phyloP scores from a whole-genome alignment of 2,113 vertebrate genomes.

The Diphyllodes magnificus region DNA sequence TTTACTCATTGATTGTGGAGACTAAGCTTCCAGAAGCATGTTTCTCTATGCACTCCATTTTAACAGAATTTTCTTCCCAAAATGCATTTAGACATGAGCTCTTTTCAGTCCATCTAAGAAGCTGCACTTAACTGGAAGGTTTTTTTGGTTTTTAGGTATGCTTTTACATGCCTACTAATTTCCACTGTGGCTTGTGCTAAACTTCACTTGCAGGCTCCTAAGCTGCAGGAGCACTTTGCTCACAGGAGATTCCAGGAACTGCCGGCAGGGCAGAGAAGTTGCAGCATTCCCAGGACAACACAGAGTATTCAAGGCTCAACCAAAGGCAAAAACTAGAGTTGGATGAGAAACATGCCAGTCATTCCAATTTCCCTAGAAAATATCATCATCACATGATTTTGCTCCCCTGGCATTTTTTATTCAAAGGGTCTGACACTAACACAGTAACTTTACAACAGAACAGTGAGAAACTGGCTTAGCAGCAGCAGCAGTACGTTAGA shows the following conservation, averaged over 20 bases:
- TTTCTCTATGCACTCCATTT: background rate
- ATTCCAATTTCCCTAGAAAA: background rate
- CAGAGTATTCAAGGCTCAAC: background rate
- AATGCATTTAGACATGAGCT: background rate
- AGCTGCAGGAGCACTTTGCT: background rate
- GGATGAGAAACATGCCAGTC: background rate
- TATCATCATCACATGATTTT: background rate
- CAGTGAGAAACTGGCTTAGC: background rate
- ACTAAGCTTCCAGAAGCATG: background rate
- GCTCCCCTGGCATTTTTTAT: background rate
- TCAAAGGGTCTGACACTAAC: background rate
- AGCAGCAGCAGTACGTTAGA: background rate
- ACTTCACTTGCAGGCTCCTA: background rate
- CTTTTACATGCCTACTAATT: background rate
- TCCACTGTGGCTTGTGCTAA: background rate
- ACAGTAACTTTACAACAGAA: background rate
- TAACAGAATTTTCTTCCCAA: background rate
- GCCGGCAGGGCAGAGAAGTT: accelerated
- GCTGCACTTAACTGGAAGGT: background rate
- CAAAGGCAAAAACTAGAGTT: background rate
- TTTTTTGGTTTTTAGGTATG: background rate
- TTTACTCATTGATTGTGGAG: background rate
- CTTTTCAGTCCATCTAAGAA: background rate
- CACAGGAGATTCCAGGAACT: background rate
- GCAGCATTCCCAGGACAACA: background rate